Conservation (phyloP, 37 sponge, comb jelly and placozoan species). For the Beroe ovata region DNA sequence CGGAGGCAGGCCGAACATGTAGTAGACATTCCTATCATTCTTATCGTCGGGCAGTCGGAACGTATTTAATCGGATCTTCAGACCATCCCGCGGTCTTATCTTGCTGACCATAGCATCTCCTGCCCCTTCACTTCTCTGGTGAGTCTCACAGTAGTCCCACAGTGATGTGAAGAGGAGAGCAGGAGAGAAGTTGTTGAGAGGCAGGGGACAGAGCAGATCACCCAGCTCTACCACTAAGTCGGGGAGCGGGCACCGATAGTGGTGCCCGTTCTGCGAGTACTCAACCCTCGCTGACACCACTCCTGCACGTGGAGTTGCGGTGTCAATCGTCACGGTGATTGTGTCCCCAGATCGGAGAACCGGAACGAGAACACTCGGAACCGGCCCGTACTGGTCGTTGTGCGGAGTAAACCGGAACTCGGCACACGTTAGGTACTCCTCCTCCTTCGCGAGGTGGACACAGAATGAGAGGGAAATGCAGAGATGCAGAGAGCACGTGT, state of each 20-base stretch:
- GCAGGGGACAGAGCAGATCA: constrained; percentile 45
- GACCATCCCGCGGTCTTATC: constrained; percentile 2
- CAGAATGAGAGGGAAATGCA: constrained; percentile 42
- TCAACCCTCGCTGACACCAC: neutral
- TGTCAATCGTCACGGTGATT: constrained; percentile 7
- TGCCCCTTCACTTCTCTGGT: neutral
- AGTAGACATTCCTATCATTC: constrained; percentile 2
- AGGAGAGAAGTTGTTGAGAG: constrained; percentile 60
- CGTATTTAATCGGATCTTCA: neutral
- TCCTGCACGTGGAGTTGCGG: neutral
- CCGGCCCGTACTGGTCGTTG: neutral
- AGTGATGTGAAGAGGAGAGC: constrained; percentile 21
- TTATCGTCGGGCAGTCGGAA: constrained; percentile 2
- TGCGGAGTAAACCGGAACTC: constrained; percentile 29
- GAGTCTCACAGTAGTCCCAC: constrained; percentile 12
- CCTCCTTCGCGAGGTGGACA: constrained; percentile 40
- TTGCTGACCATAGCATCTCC: constrained; percentile 31
- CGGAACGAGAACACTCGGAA: neutral
- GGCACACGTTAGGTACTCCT: constrained; percentile 22
- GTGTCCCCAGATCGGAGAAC: constrained; percentile 54
- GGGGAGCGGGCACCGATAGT: constrained; percentile 17
- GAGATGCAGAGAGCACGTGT: neutral
- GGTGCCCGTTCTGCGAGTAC: constrained; percentile 17
- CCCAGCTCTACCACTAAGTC: neutral
- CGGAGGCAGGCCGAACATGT: constrained; percentile 52